A percentile compares a stretch with the other conserved stretches of the same genome.
These are phyloP conservation scores for Nothura maculosa DNA, from an alignment of 2,797 vertebrate species.

Conservation along the genomic window DNA sequence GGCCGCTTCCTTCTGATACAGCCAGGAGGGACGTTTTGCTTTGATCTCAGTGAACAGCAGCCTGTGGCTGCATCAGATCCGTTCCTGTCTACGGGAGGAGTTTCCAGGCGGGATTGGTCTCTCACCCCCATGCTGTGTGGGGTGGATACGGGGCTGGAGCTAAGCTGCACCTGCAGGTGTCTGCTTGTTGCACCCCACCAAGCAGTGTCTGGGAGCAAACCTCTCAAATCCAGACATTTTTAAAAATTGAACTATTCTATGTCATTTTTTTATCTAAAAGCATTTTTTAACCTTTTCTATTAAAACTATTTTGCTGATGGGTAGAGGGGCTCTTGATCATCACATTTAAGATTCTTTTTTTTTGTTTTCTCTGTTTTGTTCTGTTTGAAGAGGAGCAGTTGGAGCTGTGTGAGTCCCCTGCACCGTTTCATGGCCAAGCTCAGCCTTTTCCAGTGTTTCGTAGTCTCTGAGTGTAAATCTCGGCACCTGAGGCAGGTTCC, in stretches of 20 bases:
- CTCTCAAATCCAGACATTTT: not conserved
- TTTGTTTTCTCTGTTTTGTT: not conserved
- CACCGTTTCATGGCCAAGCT: not conserved
- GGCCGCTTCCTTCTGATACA: accelerated
- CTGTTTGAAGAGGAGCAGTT: constrained; percentile 15
- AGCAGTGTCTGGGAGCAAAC: not conserved
- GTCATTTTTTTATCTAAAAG: not conserved
- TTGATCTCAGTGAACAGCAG: not conserved
- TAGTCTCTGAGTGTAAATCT: not conserved
- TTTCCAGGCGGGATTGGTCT: not conserved
- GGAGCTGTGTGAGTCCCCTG: not conserved
- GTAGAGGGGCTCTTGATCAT: not conserved
- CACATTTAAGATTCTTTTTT: accelerated
- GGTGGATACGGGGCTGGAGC: not conserved
- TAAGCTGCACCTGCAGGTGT: accelerated
- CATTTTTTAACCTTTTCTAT: not conserved
- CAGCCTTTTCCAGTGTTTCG: not conserved
- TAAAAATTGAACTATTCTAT: not conserved
- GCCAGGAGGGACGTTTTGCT: not conserved
- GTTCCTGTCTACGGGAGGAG: not conserved
- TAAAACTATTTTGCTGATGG: accelerated
- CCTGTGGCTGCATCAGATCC: not conserved
- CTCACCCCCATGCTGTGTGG: no score
- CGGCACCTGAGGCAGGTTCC: not conserved
- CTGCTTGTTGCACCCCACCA: not conserved